Percentiles rank a stretch among this genome's conserved stretches.
Evolutionary conservation across 2,113 vertebrate genomes (phyloP).

Genomic region (Irena cyanogastra): DNA sequence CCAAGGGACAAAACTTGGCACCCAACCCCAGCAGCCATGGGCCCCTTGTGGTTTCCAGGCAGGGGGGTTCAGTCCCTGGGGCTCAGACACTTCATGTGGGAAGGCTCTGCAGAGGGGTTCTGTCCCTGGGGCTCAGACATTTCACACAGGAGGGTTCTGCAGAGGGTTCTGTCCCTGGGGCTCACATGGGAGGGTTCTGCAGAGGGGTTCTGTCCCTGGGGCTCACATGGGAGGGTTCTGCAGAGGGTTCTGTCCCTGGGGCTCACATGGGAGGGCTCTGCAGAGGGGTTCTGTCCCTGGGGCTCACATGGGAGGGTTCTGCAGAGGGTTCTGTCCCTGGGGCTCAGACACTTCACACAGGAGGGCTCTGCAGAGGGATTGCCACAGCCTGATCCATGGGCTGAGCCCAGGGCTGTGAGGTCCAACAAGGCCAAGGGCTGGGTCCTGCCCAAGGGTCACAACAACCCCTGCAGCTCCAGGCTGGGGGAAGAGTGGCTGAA

Average conservation of each 20-base stretch:
- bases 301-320: too few relatives aligned
- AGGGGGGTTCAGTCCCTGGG: background rate
- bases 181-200: too few relatives aligned
- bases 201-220: too few relatives aligned
- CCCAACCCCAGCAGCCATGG: background rate
- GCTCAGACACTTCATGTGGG: background rate
- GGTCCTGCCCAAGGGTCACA: background rate
- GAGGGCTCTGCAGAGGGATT: background rate
- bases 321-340: background rate
- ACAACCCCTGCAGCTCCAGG: background rate
- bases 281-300: too few relatives aligned
- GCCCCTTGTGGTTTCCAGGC: fast-evolving
- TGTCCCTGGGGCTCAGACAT: too few relatives aligned
- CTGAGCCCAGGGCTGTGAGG: fast-evolving
- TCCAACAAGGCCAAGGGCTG: background rate
- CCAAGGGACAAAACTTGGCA: background rate
- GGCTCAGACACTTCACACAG: background rate
- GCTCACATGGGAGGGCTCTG: too few relatives aligned
- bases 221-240: too few relatives aligned
- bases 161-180: too few relatives aligned
- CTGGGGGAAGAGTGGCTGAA: background rate
- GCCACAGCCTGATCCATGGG: background rate
- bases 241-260: too few relatives aligned
- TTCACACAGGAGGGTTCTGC: too few relatives aligned
- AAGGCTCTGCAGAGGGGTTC: background rate